phyloP scores from a whole-genome alignment of 2,888 invertebrate genomes.

The Dryobotodes eremita region DNA sequence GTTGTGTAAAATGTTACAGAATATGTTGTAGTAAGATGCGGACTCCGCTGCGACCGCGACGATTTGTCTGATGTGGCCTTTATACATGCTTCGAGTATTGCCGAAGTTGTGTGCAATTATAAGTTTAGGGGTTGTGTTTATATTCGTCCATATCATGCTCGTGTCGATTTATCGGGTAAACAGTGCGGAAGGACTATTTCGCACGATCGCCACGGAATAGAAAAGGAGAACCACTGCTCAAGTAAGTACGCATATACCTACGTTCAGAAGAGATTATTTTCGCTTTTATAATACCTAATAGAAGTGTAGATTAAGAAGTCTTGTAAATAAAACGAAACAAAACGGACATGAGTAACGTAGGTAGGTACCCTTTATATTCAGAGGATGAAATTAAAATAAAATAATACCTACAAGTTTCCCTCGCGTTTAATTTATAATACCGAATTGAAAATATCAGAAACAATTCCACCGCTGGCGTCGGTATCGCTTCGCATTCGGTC shows the following conservation, averaged over 20 bases:
- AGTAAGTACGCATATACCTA: neutral
- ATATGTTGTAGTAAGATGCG: constrained; percentile 23
- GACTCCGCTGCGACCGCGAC: constrained; percentile 6
- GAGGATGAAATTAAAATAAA: neutral
- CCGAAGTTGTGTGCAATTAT: constrained; percentile 8
- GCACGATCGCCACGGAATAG: neutral
- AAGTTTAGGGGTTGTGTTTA: constrained; percentile 18
- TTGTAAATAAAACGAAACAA: neutral
- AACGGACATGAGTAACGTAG: neutral
- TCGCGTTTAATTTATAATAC: constrained; percentile 7
- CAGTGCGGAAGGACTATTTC: neutral
- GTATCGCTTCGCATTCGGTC: constrained; percentile 25
- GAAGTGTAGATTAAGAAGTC: neutral
- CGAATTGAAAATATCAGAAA: constrained; percentile 33
- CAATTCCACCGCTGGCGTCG: constrained; percentile 10
- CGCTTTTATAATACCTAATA: too few relatives aligned
- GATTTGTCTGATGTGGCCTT: constrained; percentile 31
- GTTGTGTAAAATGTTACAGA: constrained; percentile 26
- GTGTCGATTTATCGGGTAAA: neutral
- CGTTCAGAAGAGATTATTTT: neutral
- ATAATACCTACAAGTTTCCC: neutral
- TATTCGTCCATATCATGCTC: neutral
- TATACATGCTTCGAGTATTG: constrained; percentile 17
- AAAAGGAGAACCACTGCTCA: neutral
- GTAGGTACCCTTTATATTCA: neutral